Evolutionary conservation across 2,113 vertebrate species (phyloP), one percentile per base, ranked within the genome.

Genomic region (Hydrolagus affinis): DNA sequence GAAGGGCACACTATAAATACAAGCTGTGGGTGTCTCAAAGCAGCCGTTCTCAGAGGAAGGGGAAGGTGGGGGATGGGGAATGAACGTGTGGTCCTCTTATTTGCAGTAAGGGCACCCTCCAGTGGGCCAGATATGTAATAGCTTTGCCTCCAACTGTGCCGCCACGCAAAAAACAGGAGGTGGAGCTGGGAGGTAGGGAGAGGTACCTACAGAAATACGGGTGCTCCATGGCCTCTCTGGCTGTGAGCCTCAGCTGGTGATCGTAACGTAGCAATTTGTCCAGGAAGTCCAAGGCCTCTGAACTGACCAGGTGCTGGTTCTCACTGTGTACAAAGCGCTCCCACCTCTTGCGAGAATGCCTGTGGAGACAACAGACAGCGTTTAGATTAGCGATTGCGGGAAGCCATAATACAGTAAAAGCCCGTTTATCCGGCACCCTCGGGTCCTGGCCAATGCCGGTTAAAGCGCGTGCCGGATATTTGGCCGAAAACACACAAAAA

Each of bases 251-350:
- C 1, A 92, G 91, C 91, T 95, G 94, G 92, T 95, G 95, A 90
- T 95, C 95, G 3, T 95, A 95, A 87, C 94, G 95, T 89, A 95
- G 92, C 88, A 95, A 92, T 89, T 95, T 95, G 90, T 95, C 95
- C 87, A 95, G 86, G 88, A 95, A 95, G 86, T 95, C 95, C 75
- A 95, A 90, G 4, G 94, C 94, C 87, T 95, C 94, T 0, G 94
- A 94, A 91, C 94, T 95, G 66, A 95, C 94, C 85, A 95, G 89
- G 89, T 95, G 95, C 90, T 95, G 95, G 91, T 95, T 95, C 89
- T 95, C 95, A 19, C 95, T 95, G 92, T 95, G 95, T 87, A 95
- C 95, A 73, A 95, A 95, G 85, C 95, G 91, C 86, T 95, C 95
- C 95, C 95, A 95, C 87, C 95, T 93, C 90, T 95, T 95, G 86